Evolutionary conservation across 2,888 invertebrate species (phyloP), one percentile per base, ranked within the genome.

Genomic region (Eupithecia abbreviata): DNA sequence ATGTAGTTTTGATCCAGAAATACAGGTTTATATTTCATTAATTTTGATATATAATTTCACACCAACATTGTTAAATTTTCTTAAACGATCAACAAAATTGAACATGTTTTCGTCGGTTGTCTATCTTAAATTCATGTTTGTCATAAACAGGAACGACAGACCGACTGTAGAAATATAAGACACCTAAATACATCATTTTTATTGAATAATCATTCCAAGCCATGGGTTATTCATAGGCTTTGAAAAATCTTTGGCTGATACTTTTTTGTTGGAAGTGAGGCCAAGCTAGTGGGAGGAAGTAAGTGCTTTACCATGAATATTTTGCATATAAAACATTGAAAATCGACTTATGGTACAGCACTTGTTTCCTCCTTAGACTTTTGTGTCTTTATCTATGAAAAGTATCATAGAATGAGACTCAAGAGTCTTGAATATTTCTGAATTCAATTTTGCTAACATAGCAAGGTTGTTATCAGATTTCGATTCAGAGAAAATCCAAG

Each of bases 241-340:
- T 88, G 93, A 93, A 92, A 91, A 91, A 88, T 88, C 87, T 89
- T 84, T 91, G 92, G 92, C 92, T 91, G 85, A 77, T 84, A 30
- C 2, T 2, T 78, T 79, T 77, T 84, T 81, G 81, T 79, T 83
- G 88, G 90, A 90, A 89, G 83, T 91, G 90, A 89, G 89, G 90
- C 86, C 89, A 88, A 85, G 84, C n/a, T 58, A 45, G 30, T 13
- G 66, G n/a, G 67, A 79, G 71, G 68, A 67, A 76, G 51, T 65
- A 70, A 76, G 70, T 70, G 76, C 65, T 70, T 51, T 76, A 62
- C 49, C 30, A 66, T 76, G 66, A 43, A 51, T 70, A 73, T 51
- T 51, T 49, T 51, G 43, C 68, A 18, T 41, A 7, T 6, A 62
- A 62, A 47, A 12, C 12, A 45, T 18, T 18, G n/a, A 47, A 49